These are phyloP conservation scores for Tenodera sinensis DNA, from an alignment of 2,888 invertebrate species.

Conservation along the genomic window DNA sequence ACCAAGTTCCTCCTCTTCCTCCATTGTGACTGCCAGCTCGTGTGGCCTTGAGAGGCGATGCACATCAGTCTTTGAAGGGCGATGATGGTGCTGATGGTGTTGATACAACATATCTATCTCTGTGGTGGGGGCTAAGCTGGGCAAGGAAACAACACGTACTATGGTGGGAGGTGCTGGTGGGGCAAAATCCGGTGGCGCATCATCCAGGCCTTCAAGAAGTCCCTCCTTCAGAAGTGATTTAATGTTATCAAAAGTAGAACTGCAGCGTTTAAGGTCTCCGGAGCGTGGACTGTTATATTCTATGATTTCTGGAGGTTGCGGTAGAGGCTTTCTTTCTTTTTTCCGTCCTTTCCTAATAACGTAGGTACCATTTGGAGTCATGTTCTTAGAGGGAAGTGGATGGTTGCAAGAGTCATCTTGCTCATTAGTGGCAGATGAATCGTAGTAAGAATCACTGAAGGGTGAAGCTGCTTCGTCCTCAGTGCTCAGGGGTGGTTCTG, in stretches of 20 bases:
- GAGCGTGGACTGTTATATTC: background rate
- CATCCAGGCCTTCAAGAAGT: slow-evolving; percentile 52
- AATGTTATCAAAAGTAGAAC: slow-evolving; percentile 73
- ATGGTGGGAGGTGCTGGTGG: slow-evolving; percentile 60
- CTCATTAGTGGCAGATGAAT: slow-evolving; percentile 34
- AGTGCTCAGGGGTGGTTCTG: slow-evolving; percentile 66
- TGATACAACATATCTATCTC: slow-evolving; percentile 3
- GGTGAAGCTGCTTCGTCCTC: slow-evolving; percentile 67
- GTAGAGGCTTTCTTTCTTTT: slow-evolving; percentile 61
- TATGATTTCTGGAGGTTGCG: slow-evolving; percentile 46
- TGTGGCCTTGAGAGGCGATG: slow-evolving; percentile 30
- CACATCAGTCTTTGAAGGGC: slow-evolving; percentile 22
- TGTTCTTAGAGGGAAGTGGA: slow-evolving; percentile 44
- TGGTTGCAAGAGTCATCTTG: slow-evolving; percentile 28
- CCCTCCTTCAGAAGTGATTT: slow-evolving; percentile 70
- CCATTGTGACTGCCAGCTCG: slow-evolving; percentile 65
- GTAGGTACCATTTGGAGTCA: slow-evolving; percentile 70
- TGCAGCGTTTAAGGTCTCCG: slow-evolving; percentile 65
- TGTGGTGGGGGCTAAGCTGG: slow-evolving; percentile 55
- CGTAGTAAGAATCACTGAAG: slow-evolving; percentile 57
- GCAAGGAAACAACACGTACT: slow-evolving; percentile 65
- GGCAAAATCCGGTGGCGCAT: slow-evolving; percentile 54
- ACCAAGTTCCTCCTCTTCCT: slow-evolving; percentile 62
- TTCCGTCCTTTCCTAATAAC: slow-evolving; percentile 71
- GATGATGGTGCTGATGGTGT: slow-evolving; percentile 2